phyloP scores from a whole-genome alignment of 2,888 invertebrate genomes.

The Tiphia femorata region DNA sequence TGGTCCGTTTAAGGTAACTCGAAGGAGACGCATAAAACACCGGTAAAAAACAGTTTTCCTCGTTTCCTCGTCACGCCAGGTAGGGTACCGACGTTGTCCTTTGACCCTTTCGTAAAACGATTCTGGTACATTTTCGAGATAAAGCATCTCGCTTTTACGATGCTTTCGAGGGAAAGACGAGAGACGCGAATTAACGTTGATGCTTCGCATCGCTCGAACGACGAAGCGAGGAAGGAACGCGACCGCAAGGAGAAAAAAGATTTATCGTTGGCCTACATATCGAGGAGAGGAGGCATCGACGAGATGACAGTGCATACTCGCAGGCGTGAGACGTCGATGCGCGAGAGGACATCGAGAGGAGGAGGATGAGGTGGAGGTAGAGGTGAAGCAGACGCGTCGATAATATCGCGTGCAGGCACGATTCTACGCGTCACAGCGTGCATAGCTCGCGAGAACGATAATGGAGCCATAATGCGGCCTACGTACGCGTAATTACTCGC shows the following conservation, averaged over 20 bases:
- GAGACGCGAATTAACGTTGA: too few species aligned
- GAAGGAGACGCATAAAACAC: too few species aligned
- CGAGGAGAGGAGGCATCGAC: conserved; percentile 7
- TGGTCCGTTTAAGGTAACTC: too few species aligned
- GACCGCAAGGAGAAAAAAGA: conserved; percentile 6
- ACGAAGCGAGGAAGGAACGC: not conserved
- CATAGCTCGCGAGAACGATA: conserved; percentile 1
- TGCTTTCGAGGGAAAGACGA: too few species aligned
- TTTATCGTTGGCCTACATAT: conserved; percentile 25
- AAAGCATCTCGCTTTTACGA: too few species aligned
- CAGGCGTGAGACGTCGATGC: too few species aligned
- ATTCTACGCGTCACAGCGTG: conserved; percentile 15
- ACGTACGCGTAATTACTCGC: conserved; percentile 25
- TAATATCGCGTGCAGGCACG: conserved; percentile 9
- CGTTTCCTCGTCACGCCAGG: not conserved
- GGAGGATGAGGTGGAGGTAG: not conserved
- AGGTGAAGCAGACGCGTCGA: conserved; percentile 4
- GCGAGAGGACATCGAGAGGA: too few species aligned
- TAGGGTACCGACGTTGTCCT: not conserved
- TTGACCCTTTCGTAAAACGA: too few species aligned
- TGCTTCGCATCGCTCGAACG: not conserved
- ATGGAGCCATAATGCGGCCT: too few species aligned
- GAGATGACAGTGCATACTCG: too few species aligned
- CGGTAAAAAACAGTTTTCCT: too few species aligned
- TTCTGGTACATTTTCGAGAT: too few species aligned